Conservation (phyloP, 92 coral and sea anemone species). For the Palythoa heliodiscus region DNA sequence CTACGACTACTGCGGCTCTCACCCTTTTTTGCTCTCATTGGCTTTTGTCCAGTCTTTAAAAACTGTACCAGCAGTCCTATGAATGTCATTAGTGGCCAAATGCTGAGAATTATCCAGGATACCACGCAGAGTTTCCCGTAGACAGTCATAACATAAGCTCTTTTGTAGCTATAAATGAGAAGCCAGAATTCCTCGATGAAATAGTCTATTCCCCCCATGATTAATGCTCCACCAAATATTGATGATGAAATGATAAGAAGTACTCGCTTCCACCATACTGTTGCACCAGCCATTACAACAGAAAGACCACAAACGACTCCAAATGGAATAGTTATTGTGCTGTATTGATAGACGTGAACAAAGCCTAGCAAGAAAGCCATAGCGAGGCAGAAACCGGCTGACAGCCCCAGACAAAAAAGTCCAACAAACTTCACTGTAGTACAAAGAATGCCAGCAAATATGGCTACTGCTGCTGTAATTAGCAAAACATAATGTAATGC, state of each 20-base stretch:
- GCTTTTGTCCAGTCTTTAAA: constrained; percentile 86
- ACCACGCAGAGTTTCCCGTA: constrained; percentile 68
- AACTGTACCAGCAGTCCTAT: constrained; percentile 91
- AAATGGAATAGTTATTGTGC: constrained; percentile 76
- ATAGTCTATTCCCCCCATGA: constrained; percentile 80
- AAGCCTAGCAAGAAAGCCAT: constrained; percentile 77
- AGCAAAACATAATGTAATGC: constrained; percentile 73
- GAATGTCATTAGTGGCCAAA: constrained; percentile 76
- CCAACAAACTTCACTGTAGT: constrained; percentile 93
- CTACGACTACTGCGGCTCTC: constrained; percentile 64
- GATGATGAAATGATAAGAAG: constrained; percentile 73
- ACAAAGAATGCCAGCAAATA: constrained; percentile 91
- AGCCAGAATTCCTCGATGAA: constrained; percentile 88
- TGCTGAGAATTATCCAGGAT: constrained; percentile 86
- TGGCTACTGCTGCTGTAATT: constrained; percentile 85
- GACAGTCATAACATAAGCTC: constrained; percentile 58
- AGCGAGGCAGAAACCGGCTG: constrained; percentile 82
- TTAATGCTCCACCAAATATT: constrained; percentile 79
- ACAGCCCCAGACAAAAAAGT: constrained; percentile 79
- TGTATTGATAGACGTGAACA: constrained; percentile 60
- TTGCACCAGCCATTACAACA: constrained; percentile 79
- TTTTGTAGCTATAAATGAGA: constrained; percentile 63
- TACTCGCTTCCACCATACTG: constrained; percentile 95
- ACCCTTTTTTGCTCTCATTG: constrained; percentile 82
- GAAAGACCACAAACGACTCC: constrained; percentile 71